Evolutionary conservation across 2,888 invertebrate species (phyloP), one percentile per base, ranked within the genome.

Genomic region (Sicus ferrugineus): DNA sequence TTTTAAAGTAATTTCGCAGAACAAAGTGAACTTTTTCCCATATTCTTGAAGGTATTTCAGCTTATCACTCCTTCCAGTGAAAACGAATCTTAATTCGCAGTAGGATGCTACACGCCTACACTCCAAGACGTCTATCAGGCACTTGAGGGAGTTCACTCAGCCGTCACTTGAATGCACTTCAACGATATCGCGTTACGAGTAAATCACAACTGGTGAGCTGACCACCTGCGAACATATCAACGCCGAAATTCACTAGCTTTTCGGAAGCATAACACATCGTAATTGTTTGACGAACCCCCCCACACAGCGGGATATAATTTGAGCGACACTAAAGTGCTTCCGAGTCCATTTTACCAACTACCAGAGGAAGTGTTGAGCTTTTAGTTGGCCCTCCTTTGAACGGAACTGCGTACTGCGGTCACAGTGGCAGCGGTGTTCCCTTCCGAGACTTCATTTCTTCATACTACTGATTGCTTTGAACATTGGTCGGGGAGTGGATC

Each of bases 171-270:
- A n/a, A n/a, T n/a, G n/a, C n/a, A n/a, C n/a, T n/a, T n/a, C n/a
- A n/a, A n/a, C n/a, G n/a, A n/a, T n/a, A n/a, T n/a, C n/a, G n/a
- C n/a, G n/a, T n/a, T n/a, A n/a, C n/a, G n/a, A n/a, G n/a, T n/a
- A n/a, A n/a, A n/a, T 28, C 46, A 46, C 46, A 46, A 58, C 66
- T 46, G 59, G 58, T 28, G 52, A 34, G 23, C 14, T n/a, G 52
- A 66, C 58, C 58, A 26, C 67, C 67, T 59, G 46, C 28, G 26
- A 46, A 31, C 59, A 46, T 30, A 59, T 14, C 31, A 48, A 67
- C 28, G 59, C 28, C 21, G 48, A 58, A 59, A 46, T 46, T 30
- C 6, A 56, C 28, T 46, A 66, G 58, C 23, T 26, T 58, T 28
- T 38, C 30, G 31, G 31, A 52, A 50, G 23, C 30, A 21, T 21